Base-by-base conservation (phyloP, 1,140 invertebrate species). In the Pissodes strobi region DNA sequence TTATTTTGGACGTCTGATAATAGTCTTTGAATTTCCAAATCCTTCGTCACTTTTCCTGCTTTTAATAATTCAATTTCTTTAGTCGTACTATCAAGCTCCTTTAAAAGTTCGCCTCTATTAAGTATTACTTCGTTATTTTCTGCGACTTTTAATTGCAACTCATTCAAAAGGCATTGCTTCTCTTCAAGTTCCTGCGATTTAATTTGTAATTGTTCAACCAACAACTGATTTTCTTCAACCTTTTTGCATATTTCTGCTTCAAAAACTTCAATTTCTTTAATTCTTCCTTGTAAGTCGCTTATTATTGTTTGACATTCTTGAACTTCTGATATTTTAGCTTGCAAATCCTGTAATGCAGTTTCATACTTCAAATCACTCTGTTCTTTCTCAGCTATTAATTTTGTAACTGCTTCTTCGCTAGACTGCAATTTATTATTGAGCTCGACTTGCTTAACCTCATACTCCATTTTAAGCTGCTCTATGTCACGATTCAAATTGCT, bases 1-100 rank as follows among this genome's bases (percentile, higher is more conserved):
- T 80, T 79, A 46, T 78, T 78, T 2, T 79, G 56, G 38, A 79
- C 70, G 55, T 79, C 77, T 6, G 76, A 67, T 30, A 75, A 72
- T 25, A 79, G 64, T 34, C 74, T 71, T 27, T 79, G 73, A 25
- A 77, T 79, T 66, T 80, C 74, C 43, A 9, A 5, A 56, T 64
- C 34, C 27, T 49, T 64, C 3, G 10, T 19, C 9, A 18, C 6
- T 39, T 23, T 38, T 27, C 51, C 41, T 22, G 4, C 15, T 10
- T 45, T 41, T 48, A 57, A 25, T 18, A 19, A 18, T 38, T 46
- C 61, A 25, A 57, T 45, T 57, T 56, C 39, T 46, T 60, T 52
- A n/a, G n/a, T n/a, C n/a, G n/a, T 13, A 12, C 9, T 18, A 46
- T 38, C 17, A 38, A 18, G 12, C 17, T 43, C 25, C 25, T 27